Evolutionary conservation across 2,888 invertebrate species (phyloP).

Genomic region (Calameuta idolon): DNA sequence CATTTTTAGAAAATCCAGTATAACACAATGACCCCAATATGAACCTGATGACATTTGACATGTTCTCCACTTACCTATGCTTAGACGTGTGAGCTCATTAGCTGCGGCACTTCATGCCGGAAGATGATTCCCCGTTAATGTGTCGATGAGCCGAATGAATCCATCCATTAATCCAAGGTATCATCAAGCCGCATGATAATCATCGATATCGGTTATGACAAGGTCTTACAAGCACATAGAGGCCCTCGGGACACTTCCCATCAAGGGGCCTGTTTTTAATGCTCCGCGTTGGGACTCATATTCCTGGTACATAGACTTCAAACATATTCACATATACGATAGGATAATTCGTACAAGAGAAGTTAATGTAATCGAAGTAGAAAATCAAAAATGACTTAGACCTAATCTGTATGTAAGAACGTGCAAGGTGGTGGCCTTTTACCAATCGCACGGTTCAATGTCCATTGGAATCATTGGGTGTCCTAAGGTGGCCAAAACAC

Average conservation of each 20-base stretch:
- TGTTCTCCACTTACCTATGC: not conserved
- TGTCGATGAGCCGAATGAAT: not conserved
- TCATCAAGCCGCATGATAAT: constrained; percentile 37
- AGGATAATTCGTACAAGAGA: not conserved
- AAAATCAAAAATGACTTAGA: constrained; percentile 3
- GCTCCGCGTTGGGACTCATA: not conserved
- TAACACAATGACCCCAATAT: not conserved
- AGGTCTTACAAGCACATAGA: not conserved
- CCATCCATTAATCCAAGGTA: not conserved
- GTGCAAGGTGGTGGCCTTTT: not conserved
- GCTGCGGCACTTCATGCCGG: constrained; percentile 42
- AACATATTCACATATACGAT: not conserved
- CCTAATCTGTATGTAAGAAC: not conserved
- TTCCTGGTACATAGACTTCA: not conserved
- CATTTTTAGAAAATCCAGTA: not conserved
- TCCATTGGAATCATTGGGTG: constrained; percentile 18
- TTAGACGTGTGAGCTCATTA: constrained; percentile 41
- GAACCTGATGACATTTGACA: not conserved
- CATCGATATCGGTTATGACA: constrained; percentile 25
- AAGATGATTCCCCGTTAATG: constrained; percentile 31
- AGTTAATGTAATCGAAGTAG: not conserved
- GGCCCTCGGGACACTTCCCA: not conserved
- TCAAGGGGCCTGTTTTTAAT: not conserved
- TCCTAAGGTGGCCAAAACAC: not conserved
- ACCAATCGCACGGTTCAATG: constrained; percentile 31